Evolutionary conservation across 2,888 invertebrate species (phyloP).

Genomic region (Tenthredo amoena): DNA sequence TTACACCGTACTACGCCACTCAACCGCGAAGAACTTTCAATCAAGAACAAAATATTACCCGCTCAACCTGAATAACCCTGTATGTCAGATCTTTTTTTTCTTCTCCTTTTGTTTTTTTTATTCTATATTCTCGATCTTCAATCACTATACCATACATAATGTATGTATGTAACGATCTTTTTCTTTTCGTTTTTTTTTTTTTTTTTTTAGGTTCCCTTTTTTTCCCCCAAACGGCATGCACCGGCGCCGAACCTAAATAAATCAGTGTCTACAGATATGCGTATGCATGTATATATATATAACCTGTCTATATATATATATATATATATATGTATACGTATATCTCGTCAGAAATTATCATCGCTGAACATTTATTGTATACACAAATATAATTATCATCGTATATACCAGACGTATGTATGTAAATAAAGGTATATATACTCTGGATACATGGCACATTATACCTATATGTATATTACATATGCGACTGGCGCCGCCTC

Average conservation of each 20-base stretch:
- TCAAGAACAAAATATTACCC: too few species aligned
- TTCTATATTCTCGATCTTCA: neutral
- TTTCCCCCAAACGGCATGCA: neutral
- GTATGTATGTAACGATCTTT: neutral
- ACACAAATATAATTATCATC: conserved; percentile 2
- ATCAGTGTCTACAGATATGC: neutral
- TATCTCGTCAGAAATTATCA: neutral
- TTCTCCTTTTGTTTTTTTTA: neutral
- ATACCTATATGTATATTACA: neutral
- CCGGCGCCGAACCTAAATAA: neutral
- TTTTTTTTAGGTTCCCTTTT: neutral
- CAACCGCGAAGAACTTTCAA: neutral
- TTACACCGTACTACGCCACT: neutral
- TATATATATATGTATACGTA: neutral
- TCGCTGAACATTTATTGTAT: neutral
- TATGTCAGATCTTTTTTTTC: neutral
- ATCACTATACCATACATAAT: neutral
- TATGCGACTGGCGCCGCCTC: conserved; percentile 17
- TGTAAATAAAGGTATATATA: neutral
- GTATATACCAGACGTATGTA: neutral
- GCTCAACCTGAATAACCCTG: too few species aligned
- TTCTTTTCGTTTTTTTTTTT: neutral
- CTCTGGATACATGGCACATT: neutral
- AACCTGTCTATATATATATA: too few species aligned
- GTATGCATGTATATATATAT: neutral